Percentiles rank a stretch among this genome's conserved stretches.
phyloP scores from a whole-genome alignment of 2,113 vertebrate species.

The Anguilla rostrata region DNA sequence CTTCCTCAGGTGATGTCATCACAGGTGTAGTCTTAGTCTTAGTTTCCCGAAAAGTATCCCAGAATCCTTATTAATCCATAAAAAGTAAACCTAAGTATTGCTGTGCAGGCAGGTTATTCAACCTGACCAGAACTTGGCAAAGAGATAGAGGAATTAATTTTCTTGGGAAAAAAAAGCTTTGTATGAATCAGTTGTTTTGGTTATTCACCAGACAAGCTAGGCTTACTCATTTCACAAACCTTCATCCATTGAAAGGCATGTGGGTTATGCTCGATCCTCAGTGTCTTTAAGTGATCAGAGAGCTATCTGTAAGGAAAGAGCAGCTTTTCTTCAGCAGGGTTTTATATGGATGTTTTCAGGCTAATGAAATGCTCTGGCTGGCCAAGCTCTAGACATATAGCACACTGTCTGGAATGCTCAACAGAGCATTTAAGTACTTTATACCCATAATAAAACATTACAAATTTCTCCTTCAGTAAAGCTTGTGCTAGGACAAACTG shows the following conservation, averaged over 20 bases:
- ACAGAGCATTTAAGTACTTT: not conserved
- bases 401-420: not conserved
- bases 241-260: too few species aligned
- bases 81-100: constrained; percentile 47
- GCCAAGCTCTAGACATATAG: not conserved
- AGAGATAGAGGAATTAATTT: constrained; percentile 71
- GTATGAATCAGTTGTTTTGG: constrained; percentile 64
- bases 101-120: constrained; percentile 65
- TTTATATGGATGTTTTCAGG: not conserved
- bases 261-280: not conserved
- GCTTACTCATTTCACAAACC: not conserved
- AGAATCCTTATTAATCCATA: not conserved
- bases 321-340: not conserved
- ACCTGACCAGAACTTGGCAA: constrained; percentile 63
- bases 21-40: not conserved
- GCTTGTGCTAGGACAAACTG: not conserved
- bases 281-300: not conserved
- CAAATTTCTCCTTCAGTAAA: not conserved
- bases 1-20: not conserved
- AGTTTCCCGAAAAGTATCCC: not conserved
- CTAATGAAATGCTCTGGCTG: not conserved
- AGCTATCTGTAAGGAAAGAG: not conserved
- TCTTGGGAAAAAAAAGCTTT: constrained; percentile 63
- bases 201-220: constrained; percentile 49
- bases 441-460: not conserved